Conservation (phyloP, 2,888 invertebrate species). For the Morpho achilles region DNA sequence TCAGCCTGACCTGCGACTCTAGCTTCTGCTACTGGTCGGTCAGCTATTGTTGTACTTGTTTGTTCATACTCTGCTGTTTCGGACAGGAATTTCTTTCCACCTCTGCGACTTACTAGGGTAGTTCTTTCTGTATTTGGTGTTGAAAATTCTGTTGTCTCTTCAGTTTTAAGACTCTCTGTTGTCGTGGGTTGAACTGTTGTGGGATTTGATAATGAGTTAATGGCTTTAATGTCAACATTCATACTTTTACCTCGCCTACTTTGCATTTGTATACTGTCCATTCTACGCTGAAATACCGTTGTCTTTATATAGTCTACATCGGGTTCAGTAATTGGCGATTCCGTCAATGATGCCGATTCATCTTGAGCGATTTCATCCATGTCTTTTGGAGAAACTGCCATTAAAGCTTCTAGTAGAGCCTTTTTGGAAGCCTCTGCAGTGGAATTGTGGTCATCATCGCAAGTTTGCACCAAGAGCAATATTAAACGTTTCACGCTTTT, state of each 20-base stretch:
- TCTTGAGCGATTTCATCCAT: constrained; percentile 72
- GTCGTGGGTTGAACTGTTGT: constrained; percentile 40
- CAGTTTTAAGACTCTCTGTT: constrained; percentile 43
- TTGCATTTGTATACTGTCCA: constrained; percentile 35
- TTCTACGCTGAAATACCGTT: constrained; percentile 44
- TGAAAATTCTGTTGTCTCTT: constrained; percentile 43
- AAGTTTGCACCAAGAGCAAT: constrained; percentile 87
- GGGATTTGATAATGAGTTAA: constrained; percentile 63
- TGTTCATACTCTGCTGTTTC: constrained; percentile 43
- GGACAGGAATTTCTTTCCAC: constrained; percentile 54
- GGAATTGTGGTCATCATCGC: constrained; percentile 84
- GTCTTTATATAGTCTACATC: constrained; percentile 43
- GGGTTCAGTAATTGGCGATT: constrained; percentile 40
- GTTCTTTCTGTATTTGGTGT: constrained; percentile 53
- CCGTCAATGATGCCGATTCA: constrained; percentile 39
- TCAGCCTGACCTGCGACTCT: constrained; percentile 51
- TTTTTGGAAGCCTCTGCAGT: constrained; percentile 85
- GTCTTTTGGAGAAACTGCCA: constrained; percentile 81
- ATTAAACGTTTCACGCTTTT: constrained; percentile 86
- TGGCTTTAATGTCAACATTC: constrained; percentile 54
- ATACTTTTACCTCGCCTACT: constrained; percentile 53
- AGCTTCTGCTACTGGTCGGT: constrained; percentile 63
- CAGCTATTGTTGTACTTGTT: constrained; percentile 42
- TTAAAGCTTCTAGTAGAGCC: constrained; percentile 83
- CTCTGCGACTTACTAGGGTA: constrained; percentile 51